Evolutionary conservation across 2,888 invertebrate genomes (phyloP).

Genomic region (Andrena marginata): DNA sequence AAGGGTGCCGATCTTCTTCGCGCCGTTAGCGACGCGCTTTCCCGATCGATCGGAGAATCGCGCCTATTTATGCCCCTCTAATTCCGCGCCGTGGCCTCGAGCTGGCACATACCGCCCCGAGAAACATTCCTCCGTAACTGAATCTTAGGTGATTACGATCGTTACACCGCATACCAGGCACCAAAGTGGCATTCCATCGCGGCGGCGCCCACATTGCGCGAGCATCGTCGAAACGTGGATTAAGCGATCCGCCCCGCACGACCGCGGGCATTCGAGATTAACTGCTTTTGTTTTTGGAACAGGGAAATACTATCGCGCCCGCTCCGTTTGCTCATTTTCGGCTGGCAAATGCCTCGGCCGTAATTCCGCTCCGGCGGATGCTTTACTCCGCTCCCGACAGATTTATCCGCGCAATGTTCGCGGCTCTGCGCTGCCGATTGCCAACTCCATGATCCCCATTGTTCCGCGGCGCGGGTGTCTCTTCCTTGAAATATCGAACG

Average conservation of each 20-base stretch:
- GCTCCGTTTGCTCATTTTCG: slow-evolving; percentile 48
- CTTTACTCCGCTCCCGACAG: slow-evolving; percentile 35
- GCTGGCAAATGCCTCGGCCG: slow-evolving; percentile 35
- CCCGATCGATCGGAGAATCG: slow-evolving; percentile 54
- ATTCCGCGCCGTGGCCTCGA: slow-evolving; percentile 65
- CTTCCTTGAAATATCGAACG: background rate
- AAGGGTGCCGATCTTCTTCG: background rate
- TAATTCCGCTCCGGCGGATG: slow-evolving; percentile 41
- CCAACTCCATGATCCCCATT: slow-evolving; percentile 9
- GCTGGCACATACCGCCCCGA: slow-evolving; percentile 67
- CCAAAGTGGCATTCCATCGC: slow-evolving; percentile 78
- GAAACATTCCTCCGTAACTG: slow-evolving; percentile 77
- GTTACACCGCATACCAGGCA: slow-evolving; percentile 81
- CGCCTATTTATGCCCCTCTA: slow-evolving; percentile 61
- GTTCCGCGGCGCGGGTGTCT: background rate
- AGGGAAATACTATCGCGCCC: slow-evolving; percentile 57
- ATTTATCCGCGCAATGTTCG: slow-evolving; percentile 44
- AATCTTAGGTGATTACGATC: slow-evolving; percentile 79
- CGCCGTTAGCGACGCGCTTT: slow-evolving; percentile 10
- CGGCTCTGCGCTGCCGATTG: slow-evolving; percentile 37
- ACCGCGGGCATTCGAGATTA: slow-evolving; percentile 66
- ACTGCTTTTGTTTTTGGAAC: slow-evolving; percentile 71
- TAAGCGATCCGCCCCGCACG: slow-evolving; percentile 63
- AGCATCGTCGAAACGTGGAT: slow-evolving; percentile 72
- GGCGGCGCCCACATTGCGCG: slow-evolving; percentile 71